phyloP scores from a whole-genome alignment of 1,140 invertebrate species.

The Aradophagus sp. region DNA sequence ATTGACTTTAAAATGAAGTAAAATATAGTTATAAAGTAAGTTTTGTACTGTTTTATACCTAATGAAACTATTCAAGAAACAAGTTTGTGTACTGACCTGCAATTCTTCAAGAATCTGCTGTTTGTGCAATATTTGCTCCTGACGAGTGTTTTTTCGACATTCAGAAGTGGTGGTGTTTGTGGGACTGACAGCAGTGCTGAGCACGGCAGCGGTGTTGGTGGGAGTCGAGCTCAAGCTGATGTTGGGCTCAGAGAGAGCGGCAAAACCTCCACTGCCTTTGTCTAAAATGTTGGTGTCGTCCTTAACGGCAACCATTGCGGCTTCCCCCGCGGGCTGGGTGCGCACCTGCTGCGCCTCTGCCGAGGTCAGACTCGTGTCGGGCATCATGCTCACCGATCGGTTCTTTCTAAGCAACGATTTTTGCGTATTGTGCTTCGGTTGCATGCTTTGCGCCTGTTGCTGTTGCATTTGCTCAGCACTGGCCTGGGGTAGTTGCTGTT shows the following conservation, averaged over 20 bases:
- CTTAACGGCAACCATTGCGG: slow-evolving; percentile 61
- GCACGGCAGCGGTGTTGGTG: slow-evolving; percentile 7
- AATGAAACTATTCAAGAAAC: background rate
- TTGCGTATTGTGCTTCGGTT: slow-evolving; percentile 70
- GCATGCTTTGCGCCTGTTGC: slow-evolving; percentile 63
- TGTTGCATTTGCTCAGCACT: slow-evolving; percentile 63
- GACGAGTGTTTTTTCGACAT: slow-evolving; percentile 70
- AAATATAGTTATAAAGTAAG: too few relatives aligned
- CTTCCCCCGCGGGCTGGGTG: slow-evolving; percentile 72
- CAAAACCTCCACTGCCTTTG: slow-evolving; percentile 69
- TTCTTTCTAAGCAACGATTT: slow-evolving; percentile 77
- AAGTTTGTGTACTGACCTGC: slow-evolving; percentile 74
- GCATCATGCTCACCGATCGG: slow-evolving; percentile 73
- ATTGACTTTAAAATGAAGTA: too few relatives aligned
- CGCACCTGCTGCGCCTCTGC: slow-evolving; percentile 76
- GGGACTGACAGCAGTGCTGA: slow-evolving; percentile 47
- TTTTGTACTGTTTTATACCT: too few relatives aligned
- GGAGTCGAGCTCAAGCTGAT: slow-evolving; percentile 66
- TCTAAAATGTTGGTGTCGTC: slow-evolving; percentile 73
- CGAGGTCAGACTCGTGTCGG: slow-evolving; percentile 75
- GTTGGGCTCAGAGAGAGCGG: slow-evolving; percentile 68
- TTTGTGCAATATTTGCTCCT: slow-evolving; percentile 83
- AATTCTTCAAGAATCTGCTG: slow-evolving; percentile 87
- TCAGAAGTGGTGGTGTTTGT: slow-evolving; percentile 54
- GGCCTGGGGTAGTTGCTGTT: slow-evolving; percentile 60